Conservation (phyloP, 2,888 invertebrate genomes). For the Coleophora flavipennella region DNA sequence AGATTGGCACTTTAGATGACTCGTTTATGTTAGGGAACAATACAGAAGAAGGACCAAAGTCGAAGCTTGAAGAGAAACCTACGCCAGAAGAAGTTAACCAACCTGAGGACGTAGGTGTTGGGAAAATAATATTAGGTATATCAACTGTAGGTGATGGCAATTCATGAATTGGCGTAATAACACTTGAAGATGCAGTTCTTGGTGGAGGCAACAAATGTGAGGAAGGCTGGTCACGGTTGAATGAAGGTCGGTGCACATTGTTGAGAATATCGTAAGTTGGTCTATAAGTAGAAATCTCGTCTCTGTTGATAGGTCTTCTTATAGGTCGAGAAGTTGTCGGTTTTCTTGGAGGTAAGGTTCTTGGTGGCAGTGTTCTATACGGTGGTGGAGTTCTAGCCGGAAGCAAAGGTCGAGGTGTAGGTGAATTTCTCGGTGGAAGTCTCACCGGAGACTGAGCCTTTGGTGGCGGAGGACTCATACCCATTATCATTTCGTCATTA, state of each 20-base stretch:
- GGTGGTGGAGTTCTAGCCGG: conserved; percentile 47
- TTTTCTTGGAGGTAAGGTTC: conserved; percentile 40
- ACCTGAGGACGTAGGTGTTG: conserved; percentile 54
- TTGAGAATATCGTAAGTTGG: conserved; percentile 52
- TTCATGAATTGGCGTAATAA: conserved; percentile 27
- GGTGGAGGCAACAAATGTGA: conserved; percentile 55
- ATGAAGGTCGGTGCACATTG: conserved; percentile 47
- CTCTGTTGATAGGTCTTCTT: conserved; percentile 44
- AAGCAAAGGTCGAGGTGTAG: conserved; percentile 39
- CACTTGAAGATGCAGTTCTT: conserved; percentile 34
- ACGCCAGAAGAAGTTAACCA: conserved; percentile 60
- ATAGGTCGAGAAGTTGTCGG: conserved; percentile 39
- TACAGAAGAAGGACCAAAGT: conserved; percentile 49
- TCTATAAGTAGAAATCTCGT: conserved; percentile 58
- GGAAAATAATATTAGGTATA: conserved; percentile 48
- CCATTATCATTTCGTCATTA: conserved; percentile 67
- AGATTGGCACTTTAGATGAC: conserved; percentile 27
- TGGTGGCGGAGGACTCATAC: conserved; percentile 69
- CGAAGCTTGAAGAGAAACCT: conserved; percentile 55
- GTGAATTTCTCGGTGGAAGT: conserved; percentile 34
- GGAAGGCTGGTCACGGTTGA: conserved; percentile 50
- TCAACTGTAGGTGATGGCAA: conserved; percentile 24
- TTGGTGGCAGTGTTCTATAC: conserved; percentile 46
- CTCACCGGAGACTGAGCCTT: conserved; percentile 38
- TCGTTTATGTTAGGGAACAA: conserved; percentile 35